phyloP scores from a whole-genome alignment of 2,888 invertebrate species.

The Hydrotaea diabolus region DNA sequence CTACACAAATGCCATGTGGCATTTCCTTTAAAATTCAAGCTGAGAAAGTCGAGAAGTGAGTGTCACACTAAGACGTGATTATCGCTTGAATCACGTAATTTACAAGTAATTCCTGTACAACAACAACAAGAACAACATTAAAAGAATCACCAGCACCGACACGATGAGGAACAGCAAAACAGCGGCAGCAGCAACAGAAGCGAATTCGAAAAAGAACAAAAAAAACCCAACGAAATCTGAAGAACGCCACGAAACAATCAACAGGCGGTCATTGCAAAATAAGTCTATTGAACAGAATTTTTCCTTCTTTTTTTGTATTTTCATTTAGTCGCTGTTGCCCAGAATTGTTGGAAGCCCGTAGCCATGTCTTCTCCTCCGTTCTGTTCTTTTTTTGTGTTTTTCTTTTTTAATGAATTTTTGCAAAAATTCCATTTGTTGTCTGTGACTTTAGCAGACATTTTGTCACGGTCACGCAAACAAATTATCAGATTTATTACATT shows the following conservation, averaged over 20 bases:
- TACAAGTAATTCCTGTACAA: slow-evolving; percentile 67
- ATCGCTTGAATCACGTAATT: slow-evolving; percentile 71
- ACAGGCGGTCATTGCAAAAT: slow-evolving; percentile 53
- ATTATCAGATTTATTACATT: slow-evolving; percentile 63
- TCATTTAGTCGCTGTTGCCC: slow-evolving; percentile 4
- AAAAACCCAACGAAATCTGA: slow-evolving; percentile 35
- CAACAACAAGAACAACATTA: slow-evolving; percentile 37
- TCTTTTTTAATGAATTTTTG: slow-evolving; percentile 50
- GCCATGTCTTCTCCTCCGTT: slow-evolving; percentile 9
- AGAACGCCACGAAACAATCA: slow-evolving; percentile 25
- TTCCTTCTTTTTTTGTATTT: background rate
- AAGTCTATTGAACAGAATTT: slow-evolving; percentile 6
- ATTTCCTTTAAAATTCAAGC: slow-evolving; percentile 57
- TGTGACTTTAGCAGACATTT: slow-evolving; percentile 59
- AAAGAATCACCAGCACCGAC: slow-evolving; percentile 22
- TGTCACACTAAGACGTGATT: slow-evolving; percentile 68
- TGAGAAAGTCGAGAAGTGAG: slow-evolving; percentile 58
- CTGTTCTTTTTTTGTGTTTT: slow-evolving; percentile 16
- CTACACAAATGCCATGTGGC: slow-evolving; percentile 33
- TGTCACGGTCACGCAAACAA: slow-evolving; percentile 69
- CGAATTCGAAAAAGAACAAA: slow-evolving; percentile 38
- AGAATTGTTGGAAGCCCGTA: slow-evolving; percentile 18
- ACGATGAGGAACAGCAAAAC: slow-evolving; percentile 52
- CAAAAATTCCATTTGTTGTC: slow-evolving; percentile 27
- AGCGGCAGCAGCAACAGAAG: slow-evolving; percentile 34